Evolutionary conservation across 2,888 invertebrate genomes (phyloP).

Genomic region (Metacarcinus magister): DNA sequence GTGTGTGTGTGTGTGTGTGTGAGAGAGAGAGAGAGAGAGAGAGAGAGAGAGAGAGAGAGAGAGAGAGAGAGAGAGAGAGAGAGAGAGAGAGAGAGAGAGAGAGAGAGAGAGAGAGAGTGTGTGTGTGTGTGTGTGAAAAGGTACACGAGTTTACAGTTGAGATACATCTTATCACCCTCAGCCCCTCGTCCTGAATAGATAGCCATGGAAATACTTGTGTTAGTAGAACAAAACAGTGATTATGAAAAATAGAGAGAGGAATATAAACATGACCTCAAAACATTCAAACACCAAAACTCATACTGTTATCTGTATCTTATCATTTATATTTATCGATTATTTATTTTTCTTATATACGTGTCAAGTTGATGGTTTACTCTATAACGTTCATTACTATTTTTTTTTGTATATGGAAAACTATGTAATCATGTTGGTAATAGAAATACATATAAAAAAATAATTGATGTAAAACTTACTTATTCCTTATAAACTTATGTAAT

Average conservation of each 20-base stretch:
- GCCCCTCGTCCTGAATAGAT: slow-evolving; percentile 18
- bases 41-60: slow-evolving; percentile 9
- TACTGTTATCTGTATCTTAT: not conserved
- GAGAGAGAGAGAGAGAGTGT: not conserved
- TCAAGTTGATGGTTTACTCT: not conserved
- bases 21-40: no score
- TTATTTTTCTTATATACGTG: not conserved
- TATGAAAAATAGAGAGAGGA: not conserved
- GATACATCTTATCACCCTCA: not conserved
- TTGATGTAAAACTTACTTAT: not conserved
- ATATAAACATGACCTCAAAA: not conserved
- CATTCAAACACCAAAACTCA: no score
- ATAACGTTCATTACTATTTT: not conserved
- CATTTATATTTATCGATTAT: not conserved
- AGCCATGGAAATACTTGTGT: not conserved
- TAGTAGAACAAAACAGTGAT: slow-evolving; percentile 30
- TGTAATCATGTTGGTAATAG: not conserved
- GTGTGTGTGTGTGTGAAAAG: not conserved
- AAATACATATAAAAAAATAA: no score
- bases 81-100: slow-evolving; percentile 17
- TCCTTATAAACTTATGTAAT: not conserved
- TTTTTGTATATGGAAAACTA: not conserved
- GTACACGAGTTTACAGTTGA: not conserved
- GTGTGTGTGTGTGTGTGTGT: no score
- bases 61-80: not conserved